These are phyloP conservation scores for Lepisosteus osseus DNA, from an alignment of 2,113 vertebrate genomes.

Conservation along the genomic window DNA sequence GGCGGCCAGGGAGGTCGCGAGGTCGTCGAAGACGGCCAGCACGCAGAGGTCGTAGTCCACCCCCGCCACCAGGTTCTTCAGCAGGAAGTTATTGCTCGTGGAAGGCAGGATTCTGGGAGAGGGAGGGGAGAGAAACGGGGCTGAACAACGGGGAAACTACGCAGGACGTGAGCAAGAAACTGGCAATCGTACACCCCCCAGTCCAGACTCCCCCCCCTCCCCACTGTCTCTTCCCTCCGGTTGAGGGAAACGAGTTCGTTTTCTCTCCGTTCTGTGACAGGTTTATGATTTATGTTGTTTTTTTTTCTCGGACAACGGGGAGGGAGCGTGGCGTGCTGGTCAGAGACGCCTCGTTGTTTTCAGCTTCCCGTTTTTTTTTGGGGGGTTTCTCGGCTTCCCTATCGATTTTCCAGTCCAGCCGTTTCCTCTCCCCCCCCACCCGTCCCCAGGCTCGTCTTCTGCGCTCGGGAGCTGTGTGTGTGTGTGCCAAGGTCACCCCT, in stretches of 20 bases:
- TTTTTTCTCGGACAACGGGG: too few species aligned
- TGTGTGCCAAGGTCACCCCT: too few species aligned
- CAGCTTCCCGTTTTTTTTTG: too few species aligned
- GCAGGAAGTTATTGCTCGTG: conserved; percentile 73
- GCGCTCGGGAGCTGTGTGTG: too few species aligned
- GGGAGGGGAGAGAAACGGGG: not conserved
- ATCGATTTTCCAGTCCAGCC: too few species aligned
- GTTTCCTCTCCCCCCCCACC: too few species aligned
- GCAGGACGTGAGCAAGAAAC: not conserved
- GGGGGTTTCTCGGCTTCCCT: too few species aligned
- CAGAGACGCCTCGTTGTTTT: too few species aligned
- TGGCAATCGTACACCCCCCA: not conserved
- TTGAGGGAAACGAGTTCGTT: not conserved
- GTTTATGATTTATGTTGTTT: too few species aligned
- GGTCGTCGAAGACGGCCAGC: conserved; percentile 81
- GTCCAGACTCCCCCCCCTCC: not conserved
- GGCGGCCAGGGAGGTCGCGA: conserved; percentile 73
- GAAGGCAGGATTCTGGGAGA: conserved; percentile 76
- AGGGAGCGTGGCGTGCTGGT: too few species aligned
- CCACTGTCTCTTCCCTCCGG: not conserved
- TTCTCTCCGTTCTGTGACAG: too few species aligned
- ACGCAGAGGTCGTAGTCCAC: conserved; percentile 85
- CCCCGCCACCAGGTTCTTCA: conserved; percentile 81
- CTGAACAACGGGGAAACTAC: not conserved
- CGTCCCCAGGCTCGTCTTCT: too few species aligned